A percentile compares a stretch with the other conserved stretches of the same genome.
These are phyloP conservation scores for Leptinotarsa rubiginosa DNA, from an alignment of 2,888 invertebrate genomes.

Conservation along the genomic window DNA sequence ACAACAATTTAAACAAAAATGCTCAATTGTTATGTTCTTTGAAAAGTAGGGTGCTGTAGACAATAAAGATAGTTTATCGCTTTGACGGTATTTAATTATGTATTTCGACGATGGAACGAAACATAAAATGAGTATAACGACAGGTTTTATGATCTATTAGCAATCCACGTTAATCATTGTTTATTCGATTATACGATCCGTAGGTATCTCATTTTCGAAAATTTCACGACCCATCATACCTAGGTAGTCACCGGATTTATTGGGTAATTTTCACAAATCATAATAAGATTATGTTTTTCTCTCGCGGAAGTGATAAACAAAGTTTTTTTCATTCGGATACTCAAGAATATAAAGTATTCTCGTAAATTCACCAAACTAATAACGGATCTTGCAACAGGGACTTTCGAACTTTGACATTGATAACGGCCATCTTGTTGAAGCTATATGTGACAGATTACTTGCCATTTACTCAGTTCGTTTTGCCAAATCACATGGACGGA, in stretches of 20 bases:
- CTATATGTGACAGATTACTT: too few species aligned
- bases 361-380: too few species aligned
- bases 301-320: not conserved
- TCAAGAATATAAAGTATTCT: too few species aligned
- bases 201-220: conserved; percentile 1
- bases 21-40: not conserved
- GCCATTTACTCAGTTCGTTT: too few species aligned
- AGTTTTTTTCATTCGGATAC: too few species aligned
- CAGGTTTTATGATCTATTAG: not conserved
- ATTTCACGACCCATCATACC: not conserved
- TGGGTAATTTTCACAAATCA: not conserved
- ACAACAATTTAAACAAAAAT: too few species aligned
- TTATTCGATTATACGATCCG: not conserved
- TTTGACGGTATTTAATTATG: not conserved
- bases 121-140: conserved; percentile 1
- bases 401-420: too few species aligned
- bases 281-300: not conserved
- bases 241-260: not conserved
- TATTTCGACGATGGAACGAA: not conserved
- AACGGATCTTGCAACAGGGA: too few species aligned
- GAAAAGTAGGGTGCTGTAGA: not conserved
- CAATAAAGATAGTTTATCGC: not conserved
- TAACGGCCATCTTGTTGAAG: too few species aligned
- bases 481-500: too few species aligned
- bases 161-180: conserved; percentile 4